Percentiles rank a stretch among this genome's conserved stretches.
Conservation (phyloP, 2,797 vertebrate species). For the Alosa sapidissima region DNA sequence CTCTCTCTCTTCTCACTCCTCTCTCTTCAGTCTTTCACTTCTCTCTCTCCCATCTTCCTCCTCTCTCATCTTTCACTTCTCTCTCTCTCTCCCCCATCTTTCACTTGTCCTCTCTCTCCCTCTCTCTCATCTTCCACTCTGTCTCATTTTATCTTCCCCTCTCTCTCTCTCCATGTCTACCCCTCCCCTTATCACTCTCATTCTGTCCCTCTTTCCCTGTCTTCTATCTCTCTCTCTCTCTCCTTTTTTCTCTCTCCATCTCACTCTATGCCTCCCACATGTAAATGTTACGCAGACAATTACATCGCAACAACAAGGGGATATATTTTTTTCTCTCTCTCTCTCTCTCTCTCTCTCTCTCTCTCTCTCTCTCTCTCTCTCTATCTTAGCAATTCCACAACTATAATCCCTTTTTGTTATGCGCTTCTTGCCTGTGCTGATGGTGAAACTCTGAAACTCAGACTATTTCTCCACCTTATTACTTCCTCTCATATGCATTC, state of each 20-base stretch:
- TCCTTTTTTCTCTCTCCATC: not conserved
- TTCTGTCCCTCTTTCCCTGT: not conserved
- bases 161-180: not conserved
- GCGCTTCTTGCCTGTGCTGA: slow-evolving; percentile 8
- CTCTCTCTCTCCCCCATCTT: not conserved
- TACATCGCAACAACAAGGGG: slow-evolving; percentile 73
- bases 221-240: not conserved
- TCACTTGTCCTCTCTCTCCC: not conserved
- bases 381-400: slow-evolving; percentile 5
- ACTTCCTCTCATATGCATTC: slow-evolving; percentile 14
- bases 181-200: not conserved
- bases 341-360: too few relatives aligned
- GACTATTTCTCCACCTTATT: not conserved
- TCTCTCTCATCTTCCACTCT: not conserved
- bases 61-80: not conserved
- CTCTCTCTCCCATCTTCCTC: not conserved
- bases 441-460: not conserved
- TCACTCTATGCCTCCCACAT: slow-evolving; percentile 70
- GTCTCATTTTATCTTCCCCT: not conserved
- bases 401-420: slow-evolving; percentile 16
- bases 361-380: not conserved
- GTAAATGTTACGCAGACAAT: slow-evolving; percentile 74
- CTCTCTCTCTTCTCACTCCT: not conserved
- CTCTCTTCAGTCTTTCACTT: not conserved
- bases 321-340: too few relatives aligned